Percentiles rank a stretch among this genome's conserved stretches.
phyloP scores from a whole-genome alignment of 2,888 invertebrate species.

The Cybosia mesomella region DNA sequence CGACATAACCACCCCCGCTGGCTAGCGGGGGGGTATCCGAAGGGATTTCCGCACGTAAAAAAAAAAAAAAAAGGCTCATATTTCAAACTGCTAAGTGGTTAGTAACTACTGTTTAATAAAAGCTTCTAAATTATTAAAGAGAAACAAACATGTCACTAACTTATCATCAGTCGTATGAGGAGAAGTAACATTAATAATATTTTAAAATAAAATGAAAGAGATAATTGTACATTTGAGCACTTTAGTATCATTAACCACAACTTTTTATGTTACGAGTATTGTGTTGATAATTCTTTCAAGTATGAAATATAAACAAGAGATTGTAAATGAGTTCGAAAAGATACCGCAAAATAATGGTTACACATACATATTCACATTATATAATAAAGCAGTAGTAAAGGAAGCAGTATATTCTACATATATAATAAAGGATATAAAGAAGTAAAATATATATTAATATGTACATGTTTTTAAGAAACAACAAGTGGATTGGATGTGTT shows the following conservation, averaged over 20 bases:
- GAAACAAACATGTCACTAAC: not conserved
- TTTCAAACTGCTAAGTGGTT: not conserved
- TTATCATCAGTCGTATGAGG: not conserved
- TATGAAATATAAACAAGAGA: conserved; percentile 2
- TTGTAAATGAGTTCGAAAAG: not conserved
- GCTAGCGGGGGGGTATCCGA: too few relatives aligned
- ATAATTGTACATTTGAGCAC: not conserved
- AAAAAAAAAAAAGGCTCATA: too few relatives aligned
- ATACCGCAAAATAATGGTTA: not conserved
- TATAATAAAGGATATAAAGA: not conserved
- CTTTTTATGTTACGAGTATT: not conserved
- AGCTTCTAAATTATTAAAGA: not conserved
- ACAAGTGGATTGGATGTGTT: not conserved
- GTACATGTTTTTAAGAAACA: not conserved
- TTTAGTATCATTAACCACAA: not conserved
- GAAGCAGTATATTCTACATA: too few relatives aligned
- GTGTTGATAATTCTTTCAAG: not conserved
- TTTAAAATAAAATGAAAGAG: not conserved
- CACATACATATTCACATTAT: not conserved
- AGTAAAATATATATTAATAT: not conserved
- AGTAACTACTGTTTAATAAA: not conserved
- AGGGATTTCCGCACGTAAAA: too few relatives aligned
- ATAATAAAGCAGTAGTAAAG: too few relatives aligned
- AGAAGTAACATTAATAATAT: not conserved
- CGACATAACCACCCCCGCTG: too few relatives aligned